phyloP scores from a whole-genome alignment of 1,140 invertebrate species.

The Ceratina calcarata region DNA sequence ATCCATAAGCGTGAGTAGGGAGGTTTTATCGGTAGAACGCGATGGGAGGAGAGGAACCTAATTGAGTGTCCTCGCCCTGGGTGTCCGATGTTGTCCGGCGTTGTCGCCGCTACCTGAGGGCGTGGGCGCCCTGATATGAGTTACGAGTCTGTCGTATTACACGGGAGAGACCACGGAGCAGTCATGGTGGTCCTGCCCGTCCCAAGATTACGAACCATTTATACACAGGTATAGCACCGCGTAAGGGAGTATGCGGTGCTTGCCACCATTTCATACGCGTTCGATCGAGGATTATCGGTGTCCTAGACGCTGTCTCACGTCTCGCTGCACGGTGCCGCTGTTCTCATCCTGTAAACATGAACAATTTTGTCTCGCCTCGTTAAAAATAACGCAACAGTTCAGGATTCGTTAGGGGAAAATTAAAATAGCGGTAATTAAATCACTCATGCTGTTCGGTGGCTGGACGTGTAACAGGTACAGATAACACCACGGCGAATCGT shows the following conservation, averaged over 20 bases:
- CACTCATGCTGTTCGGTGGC: neutral
- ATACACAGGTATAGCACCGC: conserved; percentile 61
- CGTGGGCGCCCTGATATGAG: conserved; percentile 79
- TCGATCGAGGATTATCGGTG: conserved; percentile 47
- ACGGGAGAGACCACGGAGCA: conserved; percentile 68
- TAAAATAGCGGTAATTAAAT: neutral
- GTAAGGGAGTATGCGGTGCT: conserved; percentile 13
- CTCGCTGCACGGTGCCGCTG: neutral
- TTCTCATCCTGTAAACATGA: neutral
- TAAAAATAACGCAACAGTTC: too few relatives aligned
- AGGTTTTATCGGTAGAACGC: conserved; percentile 61
- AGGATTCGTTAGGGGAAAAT: too few relatives aligned
- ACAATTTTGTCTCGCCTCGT: neutral
- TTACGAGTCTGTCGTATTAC: conserved; percentile 80
- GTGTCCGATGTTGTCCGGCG: conserved; percentile 78
- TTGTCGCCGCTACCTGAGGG: conserved; percentile 80
- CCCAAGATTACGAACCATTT: conserved; percentile 75
- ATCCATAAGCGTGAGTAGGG: conserved; percentile 23
- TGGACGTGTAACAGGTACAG: neutral
- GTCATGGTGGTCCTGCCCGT: conserved; percentile 76
- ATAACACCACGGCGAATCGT: neutral
- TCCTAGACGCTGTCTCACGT: neutral
- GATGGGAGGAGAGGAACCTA: conserved; percentile 68
- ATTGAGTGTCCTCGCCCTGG: conserved; percentile 80
- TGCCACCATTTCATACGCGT: conserved; percentile 44